phyloP scores from a whole-genome alignment of 2,888 invertebrate species.

The Sarcophaga rosellei region DNA sequence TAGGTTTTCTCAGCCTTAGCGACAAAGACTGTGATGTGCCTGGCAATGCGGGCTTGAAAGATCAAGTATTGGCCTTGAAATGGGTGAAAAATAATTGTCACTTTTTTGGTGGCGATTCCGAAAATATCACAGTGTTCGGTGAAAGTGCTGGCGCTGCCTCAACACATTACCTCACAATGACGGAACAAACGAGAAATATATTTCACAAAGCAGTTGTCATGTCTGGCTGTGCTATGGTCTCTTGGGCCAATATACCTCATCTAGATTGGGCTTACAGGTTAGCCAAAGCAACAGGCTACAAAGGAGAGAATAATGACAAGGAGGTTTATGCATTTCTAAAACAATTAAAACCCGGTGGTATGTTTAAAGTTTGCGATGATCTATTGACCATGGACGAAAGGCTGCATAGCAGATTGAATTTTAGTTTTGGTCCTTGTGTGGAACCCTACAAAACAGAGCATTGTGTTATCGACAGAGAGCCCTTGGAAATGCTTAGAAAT shows the following conservation, averaged over 20 bases:
- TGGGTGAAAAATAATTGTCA: slow-evolving; percentile 82
- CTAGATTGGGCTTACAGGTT: slow-evolving; percentile 77
- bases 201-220: slow-evolving; percentile 80
- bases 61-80: slow-evolving; percentile 82
- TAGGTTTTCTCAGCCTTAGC: slow-evolving; percentile 82
- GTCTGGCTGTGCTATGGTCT: slow-evolving; percentile 78
- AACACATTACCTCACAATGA: slow-evolving; percentile 82
- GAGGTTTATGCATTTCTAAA: slow-evolving; percentile 79
- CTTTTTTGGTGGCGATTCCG: slow-evolving; percentile 82
- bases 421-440: slow-evolving; percentile 78
- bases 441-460: slow-evolving; percentile 78
- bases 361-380: slow-evolving; percentile 78
- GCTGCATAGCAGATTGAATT: slow-evolving; percentile 75
- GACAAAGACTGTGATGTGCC: slow-evolving; percentile 82
- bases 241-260: slow-evolving; percentile 78
- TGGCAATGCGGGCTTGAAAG: slow-evolving; percentile 83
- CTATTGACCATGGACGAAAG: slow-evolving; percentile 78
- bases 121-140: slow-evolving; percentile 83
- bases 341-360: slow-evolving; percentile 75
- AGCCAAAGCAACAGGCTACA: slow-evolving; percentile 78
- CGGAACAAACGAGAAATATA: slow-evolving; percentile 81
- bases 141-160: slow-evolving; percentile 83
- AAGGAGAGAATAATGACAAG: slow-evolving; percentile 77
- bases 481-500: slow-evolving; percentile 78
- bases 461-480: slow-evolving; percentile 77